phyloP scores from a whole-genome alignment of 2,888 invertebrate species.

The Drepanosiphum platanoidis region DNA sequence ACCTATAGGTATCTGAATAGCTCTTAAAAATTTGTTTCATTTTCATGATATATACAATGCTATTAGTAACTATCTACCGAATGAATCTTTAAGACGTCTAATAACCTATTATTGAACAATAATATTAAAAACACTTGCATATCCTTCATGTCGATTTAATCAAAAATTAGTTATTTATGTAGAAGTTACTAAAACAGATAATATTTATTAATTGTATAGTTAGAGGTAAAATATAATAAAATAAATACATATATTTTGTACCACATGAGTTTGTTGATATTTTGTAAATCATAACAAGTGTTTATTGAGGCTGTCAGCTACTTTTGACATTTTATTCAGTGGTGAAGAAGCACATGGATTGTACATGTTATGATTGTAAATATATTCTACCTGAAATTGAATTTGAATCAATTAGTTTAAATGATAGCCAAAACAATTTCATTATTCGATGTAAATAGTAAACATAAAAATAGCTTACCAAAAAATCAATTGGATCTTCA shows the following conservation, averaged over 20 bases:
- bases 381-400: constrained; percentile 57
- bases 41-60: no score
- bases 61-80: no score
- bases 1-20: no score
- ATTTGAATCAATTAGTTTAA: constrained; percentile 38
- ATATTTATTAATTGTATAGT: constrained; percentile 2
- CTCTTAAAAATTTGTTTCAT: no score
- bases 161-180: neutral
- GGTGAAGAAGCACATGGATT: constrained; percentile 50
- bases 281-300: constrained; percentile 53
- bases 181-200: neutral
- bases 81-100: no score
- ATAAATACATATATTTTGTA: constrained; percentile 5
- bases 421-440: neutral
- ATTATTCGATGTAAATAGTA: neutral
- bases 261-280: constrained; percentile 39
- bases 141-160: neutral
- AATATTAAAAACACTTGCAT: neutral
- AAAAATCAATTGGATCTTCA: constrained; percentile 44
- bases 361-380: constrained; percentile 54
- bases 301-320: constrained; percentile 52
- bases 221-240: neutral
- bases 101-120: no score
- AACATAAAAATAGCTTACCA: constrained; percentile 33
- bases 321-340: constrained; percentile 47